These are phyloP conservation scores for Grallaria varia DNA, from an alignment of 2,113 vertebrate species.

Conservation along the genomic window DNA sequence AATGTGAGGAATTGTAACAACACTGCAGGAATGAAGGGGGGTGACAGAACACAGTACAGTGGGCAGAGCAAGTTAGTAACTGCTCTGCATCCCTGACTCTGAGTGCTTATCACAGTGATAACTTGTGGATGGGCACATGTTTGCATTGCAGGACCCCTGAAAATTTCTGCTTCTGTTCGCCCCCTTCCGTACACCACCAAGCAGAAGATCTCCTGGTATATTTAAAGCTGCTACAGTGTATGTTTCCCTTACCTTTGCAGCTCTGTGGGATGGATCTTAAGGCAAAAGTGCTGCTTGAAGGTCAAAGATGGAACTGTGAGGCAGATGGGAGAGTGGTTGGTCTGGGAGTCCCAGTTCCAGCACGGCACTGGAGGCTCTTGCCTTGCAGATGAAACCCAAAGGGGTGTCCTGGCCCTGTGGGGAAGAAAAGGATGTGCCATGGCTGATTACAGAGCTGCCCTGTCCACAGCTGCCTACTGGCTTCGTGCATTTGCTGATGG, in stretches of 20 bases:
- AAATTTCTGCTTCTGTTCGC: neutral
- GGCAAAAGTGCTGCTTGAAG: neutral
- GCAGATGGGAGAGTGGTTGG: neutral
- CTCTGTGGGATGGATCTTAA: neutral
- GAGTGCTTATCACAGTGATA: neutral
- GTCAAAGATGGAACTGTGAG: neutral
- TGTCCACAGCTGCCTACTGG: neutral
- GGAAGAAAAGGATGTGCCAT: neutral
- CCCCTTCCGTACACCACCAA: neutral
- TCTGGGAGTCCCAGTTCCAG: neutral
- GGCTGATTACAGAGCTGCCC: neutral
- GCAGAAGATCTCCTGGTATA: neutral
- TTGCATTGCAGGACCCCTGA: neutral
- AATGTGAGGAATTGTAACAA: slow-evolving; percentile 15
- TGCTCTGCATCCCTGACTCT: neutral
- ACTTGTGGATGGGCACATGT: neutral
- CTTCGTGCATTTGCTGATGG: neutral
- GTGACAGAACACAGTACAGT: neutral
- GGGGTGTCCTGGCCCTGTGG: neutral
- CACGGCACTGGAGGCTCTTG: rapidly evolving
- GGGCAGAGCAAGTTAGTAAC: neutral
- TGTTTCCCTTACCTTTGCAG: neutral
- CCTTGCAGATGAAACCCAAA: neutral
- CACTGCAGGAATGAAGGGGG: neutral
- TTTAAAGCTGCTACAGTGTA: neutral